Percentiles rank a stretch among this genome's conserved stretches.
phyloP scores from a whole-genome alignment of 2,888 invertebrate genomes.

The Galerucella pusilla region DNA sequence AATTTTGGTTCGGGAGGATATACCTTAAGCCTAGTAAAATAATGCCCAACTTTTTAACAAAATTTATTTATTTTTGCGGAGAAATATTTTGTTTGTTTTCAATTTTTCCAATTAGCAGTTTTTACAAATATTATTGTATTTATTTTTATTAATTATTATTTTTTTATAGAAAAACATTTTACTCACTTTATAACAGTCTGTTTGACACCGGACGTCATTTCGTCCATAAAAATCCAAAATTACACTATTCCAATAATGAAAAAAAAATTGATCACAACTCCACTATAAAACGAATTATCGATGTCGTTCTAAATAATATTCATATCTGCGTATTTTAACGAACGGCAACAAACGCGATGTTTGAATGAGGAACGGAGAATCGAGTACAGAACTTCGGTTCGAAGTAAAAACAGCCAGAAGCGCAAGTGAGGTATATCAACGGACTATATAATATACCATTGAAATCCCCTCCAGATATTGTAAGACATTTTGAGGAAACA shows the following conservation, averaged over 20 bases:
- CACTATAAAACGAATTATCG: slow-evolving; percentile 14
- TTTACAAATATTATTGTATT: neutral
- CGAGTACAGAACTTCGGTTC: slow-evolving; percentile 38
- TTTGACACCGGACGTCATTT: slow-evolving; percentile 68
- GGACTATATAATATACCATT: slow-evolving; percentile 43
- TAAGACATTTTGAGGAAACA: neutral
- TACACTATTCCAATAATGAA: slow-evolving; percentile 34
- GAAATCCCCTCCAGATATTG: slow-evolving; percentile 37
- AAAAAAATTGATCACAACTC: slow-evolving; percentile 28
- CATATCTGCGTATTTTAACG: slow-evolving; percentile 30
- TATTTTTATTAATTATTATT: neutral
- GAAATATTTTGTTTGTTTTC: no score
- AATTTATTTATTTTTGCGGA: no score
- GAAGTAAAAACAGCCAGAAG: slow-evolving; percentile 45
- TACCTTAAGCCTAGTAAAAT: no score
- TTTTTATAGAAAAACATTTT: slow-evolving; percentile 2
- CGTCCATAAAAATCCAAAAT: slow-evolving; percentile 38
- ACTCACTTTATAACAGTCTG: slow-evolving; percentile 70
- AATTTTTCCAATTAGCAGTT: no score
- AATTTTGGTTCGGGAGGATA: no score
- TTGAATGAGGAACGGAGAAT: slow-evolving; percentile 25
- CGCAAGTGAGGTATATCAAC: slow-evolving; percentile 41
- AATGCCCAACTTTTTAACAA: no score
- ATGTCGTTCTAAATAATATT: slow-evolving; percentile 35
- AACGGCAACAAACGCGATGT: neutral